Evolutionary conservation across 37 sponge, comb jelly and placozoan species (phyloP).

Genomic region (Tethya wilhelma): DNA sequence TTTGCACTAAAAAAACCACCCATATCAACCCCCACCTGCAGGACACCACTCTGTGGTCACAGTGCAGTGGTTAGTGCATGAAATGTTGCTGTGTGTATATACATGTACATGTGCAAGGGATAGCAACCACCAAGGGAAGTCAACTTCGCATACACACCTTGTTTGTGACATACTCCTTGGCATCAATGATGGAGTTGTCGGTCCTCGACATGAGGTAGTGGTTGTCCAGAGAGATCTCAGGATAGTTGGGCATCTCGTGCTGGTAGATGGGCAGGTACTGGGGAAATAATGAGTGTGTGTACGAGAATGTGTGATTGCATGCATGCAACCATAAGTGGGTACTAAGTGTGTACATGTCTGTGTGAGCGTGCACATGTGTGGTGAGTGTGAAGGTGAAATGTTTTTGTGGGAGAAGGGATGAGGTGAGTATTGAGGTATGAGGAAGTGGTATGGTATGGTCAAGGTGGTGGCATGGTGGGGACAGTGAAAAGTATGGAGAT

Average conservation of each 20-base stretch:
- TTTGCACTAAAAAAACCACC: too few relatives aligned
- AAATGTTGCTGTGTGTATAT: background rate
- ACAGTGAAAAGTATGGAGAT: too few relatives aligned
- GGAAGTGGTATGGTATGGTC: background rate
- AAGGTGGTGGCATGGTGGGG: too few relatives aligned
- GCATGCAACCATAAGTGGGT: too few relatives aligned
- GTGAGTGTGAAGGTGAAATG: too few relatives aligned
- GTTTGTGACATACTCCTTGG: background rate
- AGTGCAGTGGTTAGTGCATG: too few relatives aligned
- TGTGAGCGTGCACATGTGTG: too few relatives aligned
- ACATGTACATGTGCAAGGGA: background rate
- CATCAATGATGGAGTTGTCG: conserved; percentile 53
- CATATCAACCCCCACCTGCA: too few relatives aligned
- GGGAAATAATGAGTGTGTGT: background rate
- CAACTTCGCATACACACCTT: too few relatives aligned
- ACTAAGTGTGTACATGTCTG: background rate
- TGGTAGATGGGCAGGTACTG: conserved; percentile 42
- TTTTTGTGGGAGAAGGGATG: background rate
- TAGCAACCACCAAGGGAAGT: background rate
- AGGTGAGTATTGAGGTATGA: background rate
- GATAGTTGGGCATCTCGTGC: conserved; percentile 25
- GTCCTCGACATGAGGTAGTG: conserved; percentile 52
- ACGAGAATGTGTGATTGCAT: background rate
- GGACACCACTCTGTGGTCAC: too few relatives aligned
- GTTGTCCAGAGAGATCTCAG: conserved; percentile 23